These are phyloP conservation scores for Merops nubicus DNA, from an alignment of 2,113 vertebrate species.

Conservation along the genomic window DNA sequence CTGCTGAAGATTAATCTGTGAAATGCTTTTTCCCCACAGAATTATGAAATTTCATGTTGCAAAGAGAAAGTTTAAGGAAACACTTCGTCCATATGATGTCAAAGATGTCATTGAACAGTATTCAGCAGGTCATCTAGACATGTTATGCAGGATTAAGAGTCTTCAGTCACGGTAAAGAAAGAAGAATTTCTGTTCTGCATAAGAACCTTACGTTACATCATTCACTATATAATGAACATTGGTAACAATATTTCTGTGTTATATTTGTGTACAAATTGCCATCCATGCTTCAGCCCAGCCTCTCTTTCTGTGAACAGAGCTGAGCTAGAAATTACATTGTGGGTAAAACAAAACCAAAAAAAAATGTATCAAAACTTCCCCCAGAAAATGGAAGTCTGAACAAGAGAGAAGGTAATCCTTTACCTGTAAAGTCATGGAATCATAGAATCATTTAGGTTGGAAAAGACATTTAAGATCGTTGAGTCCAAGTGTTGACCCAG, in stretches of 20 bases:
- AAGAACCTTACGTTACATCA: not conserved
- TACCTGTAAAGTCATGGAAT: not conserved
- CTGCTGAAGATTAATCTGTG: not conserved
- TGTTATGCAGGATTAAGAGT: slow-evolving; percentile 96
- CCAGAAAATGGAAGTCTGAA: not conserved
- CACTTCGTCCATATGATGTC: slow-evolving; percentile 93
- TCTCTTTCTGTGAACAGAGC: not conserved
- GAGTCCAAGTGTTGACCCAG: not conserved
- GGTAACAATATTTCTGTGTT: not conserved
- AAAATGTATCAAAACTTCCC: not conserved
- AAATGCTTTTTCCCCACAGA: slow-evolving; percentile 68
- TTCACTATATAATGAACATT: not conserved
- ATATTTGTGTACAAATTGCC: not conserved
- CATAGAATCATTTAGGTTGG: no score
- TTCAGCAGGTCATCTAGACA: slow-evolving; percentile 95
- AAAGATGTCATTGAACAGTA: slow-evolving; percentile 99
- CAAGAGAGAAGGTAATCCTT: not conserved
- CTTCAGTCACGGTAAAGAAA: slow-evolving; percentile 90
- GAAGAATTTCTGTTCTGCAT: not conserved
- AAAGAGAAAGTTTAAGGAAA: slow-evolving; percentile 97
- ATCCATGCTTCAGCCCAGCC: not conserved
- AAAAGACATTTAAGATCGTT: not conserved
- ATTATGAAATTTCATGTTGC: slow-evolving; percentile 99
- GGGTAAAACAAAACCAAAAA: not conserved
- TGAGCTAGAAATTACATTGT: not conserved